Evolutionary conservation across 30 jellyfish, hydroid and myxozoan species (phyloP), one percentile per base, ranked within the genome.

Genomic region (Aurelia aurita complex sp. Pacific): DNA sequence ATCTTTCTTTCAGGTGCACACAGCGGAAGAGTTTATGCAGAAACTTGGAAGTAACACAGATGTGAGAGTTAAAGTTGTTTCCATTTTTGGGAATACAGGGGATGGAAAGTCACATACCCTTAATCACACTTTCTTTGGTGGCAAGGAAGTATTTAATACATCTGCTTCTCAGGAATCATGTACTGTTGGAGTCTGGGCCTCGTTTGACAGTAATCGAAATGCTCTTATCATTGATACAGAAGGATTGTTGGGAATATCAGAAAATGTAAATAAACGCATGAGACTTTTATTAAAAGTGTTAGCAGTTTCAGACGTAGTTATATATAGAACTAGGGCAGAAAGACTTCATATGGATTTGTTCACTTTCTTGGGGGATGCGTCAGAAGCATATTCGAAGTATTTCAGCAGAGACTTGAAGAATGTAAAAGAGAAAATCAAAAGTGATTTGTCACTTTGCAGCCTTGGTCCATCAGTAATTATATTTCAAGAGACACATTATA

Each of bases 111-210:
- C 99, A 17, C 96, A 82, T 82, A 95, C 99, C 11, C 80, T 95
- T 16, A 95, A 95, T 71, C 97, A 95, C 77, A 95, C 99, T 32
- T 95, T 95, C 73, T 95, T 95, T 76, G 69, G 74, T 64, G 99
- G 99, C 13, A 69, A 87, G 55, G 97, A 95, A 55, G 94, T 95
- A 4, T 95, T 95, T 83, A 80, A 83, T 64, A 90, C 97, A 36
- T 95, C 99, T 10, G 74, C 95, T 17, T 95, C 96, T 23, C 99
- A 95, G 69, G 91, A 91, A 57, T 95, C 99, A 36, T 95, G 99
- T 70, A 95, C 99, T 10, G 99, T 95, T 80, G 99, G 99, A 8
- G 99, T 95, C 12, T 95, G 99, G 99, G 97, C 97, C 3, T 82
- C 99, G 15, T 95, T 85, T 82, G 95, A 90, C 67, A 80, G 65